Evolutionary conservation across 2,888 invertebrate species (phyloP).

Genomic region (Amblyteles armatorius): DNA sequence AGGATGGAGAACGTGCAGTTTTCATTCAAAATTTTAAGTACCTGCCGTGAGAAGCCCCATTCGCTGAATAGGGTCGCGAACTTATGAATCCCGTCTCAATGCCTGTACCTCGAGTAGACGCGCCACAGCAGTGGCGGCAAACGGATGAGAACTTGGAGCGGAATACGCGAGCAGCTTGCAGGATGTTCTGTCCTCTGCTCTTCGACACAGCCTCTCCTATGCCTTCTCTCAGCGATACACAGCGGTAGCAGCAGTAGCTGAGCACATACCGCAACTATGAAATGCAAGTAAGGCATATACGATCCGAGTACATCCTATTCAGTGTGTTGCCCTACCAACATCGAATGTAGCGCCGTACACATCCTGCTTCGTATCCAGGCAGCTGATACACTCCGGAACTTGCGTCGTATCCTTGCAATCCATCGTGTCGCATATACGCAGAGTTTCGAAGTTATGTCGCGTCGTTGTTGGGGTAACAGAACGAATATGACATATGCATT

Average conservation of each 20-base stretch:
- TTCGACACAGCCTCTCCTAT: not conserved
- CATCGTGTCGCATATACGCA: slow-evolving; percentile 19
- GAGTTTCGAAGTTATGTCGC: slow-evolving; percentile 23
- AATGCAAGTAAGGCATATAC: slow-evolving; percentile 6
- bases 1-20: not conserved
- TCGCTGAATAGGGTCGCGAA: slow-evolving; percentile 14
- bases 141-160: slow-evolving; percentile 38
- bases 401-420: not conserved
- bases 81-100: slow-evolving; percentile 10
- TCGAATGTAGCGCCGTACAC: not conserved
- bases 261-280: slow-evolving; percentile 37
- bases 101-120: not conserved
- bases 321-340: slow-evolving; percentile 7
- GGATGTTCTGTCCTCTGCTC: slow-evolving; percentile 38
- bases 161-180: slow-evolving; percentile 55
- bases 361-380: not conserved
- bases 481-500: slow-evolving; percentile 40
- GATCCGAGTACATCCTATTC: slow-evolving; percentile 13
- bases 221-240: not conserved
- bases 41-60: slow-evolving; percentile 5
- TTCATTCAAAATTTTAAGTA: slow-evolving; percentile 47
- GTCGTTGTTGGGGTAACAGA: slow-evolving; percentile 37
- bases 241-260: not conserved
- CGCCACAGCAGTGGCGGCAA: slow-evolving; percentile 13
- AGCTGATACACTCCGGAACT: slow-evolving; percentile 2